Percentiles rank a stretch among this genome's conserved stretches.
Evolutionary conservation across 2,113 vertebrate species (phyloP).

Genomic region (Istiophorus platypterus): DNA sequence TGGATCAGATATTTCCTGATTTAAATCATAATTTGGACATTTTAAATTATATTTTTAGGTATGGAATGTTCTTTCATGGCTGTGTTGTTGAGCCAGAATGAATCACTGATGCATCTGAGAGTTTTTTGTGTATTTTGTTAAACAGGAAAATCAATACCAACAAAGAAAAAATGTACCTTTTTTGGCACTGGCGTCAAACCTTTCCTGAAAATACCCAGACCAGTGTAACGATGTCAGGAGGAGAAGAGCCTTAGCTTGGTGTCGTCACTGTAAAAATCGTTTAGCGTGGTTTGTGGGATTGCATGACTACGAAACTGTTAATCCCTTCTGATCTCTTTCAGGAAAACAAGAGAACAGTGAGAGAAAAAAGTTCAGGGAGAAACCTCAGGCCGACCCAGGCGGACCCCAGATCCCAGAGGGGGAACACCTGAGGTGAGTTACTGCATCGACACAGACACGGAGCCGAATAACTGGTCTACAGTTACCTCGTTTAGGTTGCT

Average conservation of each 20-base stretch:
- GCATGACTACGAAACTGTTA: neutral
- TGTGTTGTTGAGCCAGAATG: neutral
- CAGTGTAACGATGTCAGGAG: neutral
- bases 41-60: neutral
- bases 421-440: slow-evolving; percentile 52
- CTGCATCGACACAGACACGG: neutral
- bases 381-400: slow-evolving; percentile 16
- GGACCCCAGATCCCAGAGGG: neutral
- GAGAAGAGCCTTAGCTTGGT: neutral
- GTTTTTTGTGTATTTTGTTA: neutral
- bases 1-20: neutral
- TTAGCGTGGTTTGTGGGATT: neutral
- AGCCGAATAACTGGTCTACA: neutral
- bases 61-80: neutral
- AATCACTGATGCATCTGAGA: neutral
- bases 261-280: neutral
- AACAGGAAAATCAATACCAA: neutral
- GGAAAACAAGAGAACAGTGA: slow-evolving; percentile 44
- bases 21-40: neutral
- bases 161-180: neutral
- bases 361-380: neutral
- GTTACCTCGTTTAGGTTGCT: neutral
- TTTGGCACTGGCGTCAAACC: neutral
- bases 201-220: neutral
- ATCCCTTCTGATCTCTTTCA: neutral